phyloP scores from a whole-genome alignment of 2,888 invertebrate species.

The Lumbricus terrestris region DNA sequence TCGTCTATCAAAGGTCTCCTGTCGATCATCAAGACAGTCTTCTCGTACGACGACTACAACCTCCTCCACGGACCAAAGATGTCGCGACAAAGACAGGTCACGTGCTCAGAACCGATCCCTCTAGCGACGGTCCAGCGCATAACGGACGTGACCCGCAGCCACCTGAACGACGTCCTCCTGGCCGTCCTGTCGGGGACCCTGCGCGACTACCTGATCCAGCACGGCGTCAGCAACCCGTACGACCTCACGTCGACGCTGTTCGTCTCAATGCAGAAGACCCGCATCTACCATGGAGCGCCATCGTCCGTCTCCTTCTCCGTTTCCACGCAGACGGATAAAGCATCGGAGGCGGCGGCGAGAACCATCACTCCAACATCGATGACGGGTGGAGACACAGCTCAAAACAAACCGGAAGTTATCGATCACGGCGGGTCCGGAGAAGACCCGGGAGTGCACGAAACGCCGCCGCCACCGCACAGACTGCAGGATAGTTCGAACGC shows the following conservation, averaged over 20 bases:
- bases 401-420: not conserved
- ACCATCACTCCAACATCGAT: not conserved
- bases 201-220: constrained; percentile 61
- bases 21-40: constrained; percentile 61
- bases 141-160: constrained; percentile 64
- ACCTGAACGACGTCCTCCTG: constrained; percentile 64
- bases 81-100: constrained; percentile 52
- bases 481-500: not conserved
- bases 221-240: constrained; percentile 62
- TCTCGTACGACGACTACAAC: constrained; percentile 60
- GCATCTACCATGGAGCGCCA: not conserved
- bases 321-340: not conserved
- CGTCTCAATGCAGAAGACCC: constrained; percentile 45
- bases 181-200: constrained; percentile 63
- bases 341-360: not conserved
- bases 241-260: constrained; percentile 60
- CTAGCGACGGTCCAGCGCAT: constrained; percentile 60
- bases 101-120: constrained; percentile 63
- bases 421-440: not conserved
- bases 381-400: not conserved
- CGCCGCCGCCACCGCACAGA: not conserved
- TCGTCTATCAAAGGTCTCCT: constrained; percentile 53
- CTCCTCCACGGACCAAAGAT: constrained; percentile 54
- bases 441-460: not conserved
- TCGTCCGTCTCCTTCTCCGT: not conserved